Conservation (phyloP, 2,888 invertebrate genomes). For the Ctena decussata region DNA sequence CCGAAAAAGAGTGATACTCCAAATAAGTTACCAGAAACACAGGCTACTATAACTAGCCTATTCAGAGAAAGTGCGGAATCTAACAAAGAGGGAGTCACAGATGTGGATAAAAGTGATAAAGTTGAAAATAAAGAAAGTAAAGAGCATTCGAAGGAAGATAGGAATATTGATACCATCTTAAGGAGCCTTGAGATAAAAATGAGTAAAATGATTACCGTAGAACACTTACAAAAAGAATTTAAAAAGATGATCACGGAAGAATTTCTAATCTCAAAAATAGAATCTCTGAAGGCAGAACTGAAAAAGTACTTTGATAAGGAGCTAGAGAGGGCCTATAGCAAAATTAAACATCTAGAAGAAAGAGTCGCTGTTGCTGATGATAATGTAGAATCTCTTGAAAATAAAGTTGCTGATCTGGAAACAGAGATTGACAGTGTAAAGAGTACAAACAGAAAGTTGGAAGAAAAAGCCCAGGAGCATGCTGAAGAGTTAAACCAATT, state of each 20-base stretch:
- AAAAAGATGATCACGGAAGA: neutral
- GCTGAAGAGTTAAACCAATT: neutral
- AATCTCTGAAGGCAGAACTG: slow-evolving; percentile 1
- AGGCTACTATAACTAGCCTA: neutral
- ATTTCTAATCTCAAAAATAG: neutral
- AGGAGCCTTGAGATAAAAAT: neutral
- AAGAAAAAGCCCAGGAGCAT: neutral
- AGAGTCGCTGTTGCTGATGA: neutral
- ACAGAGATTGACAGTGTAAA: neutral
- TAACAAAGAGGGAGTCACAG: neutral
- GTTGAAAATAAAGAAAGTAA: neutral
- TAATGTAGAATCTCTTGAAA: neutral
- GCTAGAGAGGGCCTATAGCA: neutral
- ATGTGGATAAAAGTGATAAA: neutral
- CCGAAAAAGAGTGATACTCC: neutral
- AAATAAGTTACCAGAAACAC: neutral
- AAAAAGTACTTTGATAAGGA: slow-evolving; percentile 2
- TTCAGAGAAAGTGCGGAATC: neutral
- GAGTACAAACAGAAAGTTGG: neutral
- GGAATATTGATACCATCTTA: neutral
- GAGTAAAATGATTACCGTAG: neutral
- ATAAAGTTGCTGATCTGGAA: neutral
- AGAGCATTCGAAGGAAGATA: neutral
- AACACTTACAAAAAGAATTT: neutral
- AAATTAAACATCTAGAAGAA: neutral